Percentiles rank a stretch among this genome's conserved stretches.
These are phyloP conservation scores for Dolichotis patagonum DNA, from an alignment of 2,113 vertebrate species.

Conservation along the genomic window DNA sequence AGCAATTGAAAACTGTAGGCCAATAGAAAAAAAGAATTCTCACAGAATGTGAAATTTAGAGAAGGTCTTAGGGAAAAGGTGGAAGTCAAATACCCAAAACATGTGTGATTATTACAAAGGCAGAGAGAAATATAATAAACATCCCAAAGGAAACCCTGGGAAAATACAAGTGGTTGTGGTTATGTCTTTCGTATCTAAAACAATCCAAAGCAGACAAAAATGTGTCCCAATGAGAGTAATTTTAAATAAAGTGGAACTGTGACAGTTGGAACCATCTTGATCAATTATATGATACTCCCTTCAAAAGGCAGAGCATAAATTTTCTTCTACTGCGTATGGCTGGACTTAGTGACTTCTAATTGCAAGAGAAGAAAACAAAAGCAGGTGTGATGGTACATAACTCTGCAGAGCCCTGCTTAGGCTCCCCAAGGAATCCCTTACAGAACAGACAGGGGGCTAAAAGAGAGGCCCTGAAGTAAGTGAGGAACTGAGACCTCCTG, in stretches of 20 bases:
- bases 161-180: not conserved
- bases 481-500: no score
- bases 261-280: not conserved
- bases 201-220: not conserved
- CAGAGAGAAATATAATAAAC: not conserved
- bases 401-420: not conserved
- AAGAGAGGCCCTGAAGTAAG: accelerated
- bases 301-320: not conserved
- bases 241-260: not conserved
- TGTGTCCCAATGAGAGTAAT: not conserved
- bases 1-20: not conserved
- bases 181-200: not conserved
- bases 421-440: no score
- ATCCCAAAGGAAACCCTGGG: not conserved
- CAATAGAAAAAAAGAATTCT: not conserved
- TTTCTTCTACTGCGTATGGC: not conserved
- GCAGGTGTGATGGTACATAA: not conserved
- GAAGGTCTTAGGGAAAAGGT: not conserved
- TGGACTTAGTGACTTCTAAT: not conserved
- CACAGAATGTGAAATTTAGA: not conserved
- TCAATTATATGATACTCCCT: not conserved
- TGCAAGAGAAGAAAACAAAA: not conserved
- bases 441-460: no score
- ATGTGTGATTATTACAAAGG: not conserved
- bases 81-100: not conserved